Conservation (phyloP, 2,797 vertebrate genomes). For the Rhinogobio ventralis region DNA sequence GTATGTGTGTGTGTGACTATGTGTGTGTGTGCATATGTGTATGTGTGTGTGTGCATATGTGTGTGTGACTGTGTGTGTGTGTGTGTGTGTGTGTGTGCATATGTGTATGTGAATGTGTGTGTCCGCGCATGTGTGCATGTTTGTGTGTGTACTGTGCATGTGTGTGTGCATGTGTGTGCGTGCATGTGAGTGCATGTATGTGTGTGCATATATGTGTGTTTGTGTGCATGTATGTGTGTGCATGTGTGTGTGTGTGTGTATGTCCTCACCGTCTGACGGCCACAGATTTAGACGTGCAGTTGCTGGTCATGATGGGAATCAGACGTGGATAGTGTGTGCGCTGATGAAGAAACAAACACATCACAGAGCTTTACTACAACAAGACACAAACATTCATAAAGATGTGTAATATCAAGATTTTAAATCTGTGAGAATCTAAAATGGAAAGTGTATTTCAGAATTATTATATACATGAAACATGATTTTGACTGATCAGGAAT, state of each 20-base stretch:
- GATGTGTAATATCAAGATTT: no score
- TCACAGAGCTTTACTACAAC: not conserved
- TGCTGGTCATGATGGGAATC: constrained; percentile 94
- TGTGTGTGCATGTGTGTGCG: not conserved
- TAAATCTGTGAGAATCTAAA: not conserved
- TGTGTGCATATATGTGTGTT: not conserved
- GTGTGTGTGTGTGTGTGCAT: not conserved
- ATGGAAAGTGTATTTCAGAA: not conserved
- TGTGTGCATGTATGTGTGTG: fast-evolving
- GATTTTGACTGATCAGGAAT: not conserved
- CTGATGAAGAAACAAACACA: constrained; percentile 43
- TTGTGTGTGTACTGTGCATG: not conserved
- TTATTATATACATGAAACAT: no score
- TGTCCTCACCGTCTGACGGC: constrained; percentile 88
- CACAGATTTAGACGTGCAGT: constrained; percentile 92
- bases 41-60: not conserved
- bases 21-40: not conserved
- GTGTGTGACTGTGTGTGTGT: not conserved
- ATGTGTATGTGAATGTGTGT: no score
- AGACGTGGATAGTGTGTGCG: constrained; percentile 83
- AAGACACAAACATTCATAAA: constrained; percentile 12
- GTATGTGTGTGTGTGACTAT: not conserved
- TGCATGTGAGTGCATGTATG: not conserved
- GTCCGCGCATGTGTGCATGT: not conserved
- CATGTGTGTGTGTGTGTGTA: not conserved